Evolutionary conservation across 1,140 invertebrate species (phyloP).

Genomic region (Pseudoatta argentina): DNA sequence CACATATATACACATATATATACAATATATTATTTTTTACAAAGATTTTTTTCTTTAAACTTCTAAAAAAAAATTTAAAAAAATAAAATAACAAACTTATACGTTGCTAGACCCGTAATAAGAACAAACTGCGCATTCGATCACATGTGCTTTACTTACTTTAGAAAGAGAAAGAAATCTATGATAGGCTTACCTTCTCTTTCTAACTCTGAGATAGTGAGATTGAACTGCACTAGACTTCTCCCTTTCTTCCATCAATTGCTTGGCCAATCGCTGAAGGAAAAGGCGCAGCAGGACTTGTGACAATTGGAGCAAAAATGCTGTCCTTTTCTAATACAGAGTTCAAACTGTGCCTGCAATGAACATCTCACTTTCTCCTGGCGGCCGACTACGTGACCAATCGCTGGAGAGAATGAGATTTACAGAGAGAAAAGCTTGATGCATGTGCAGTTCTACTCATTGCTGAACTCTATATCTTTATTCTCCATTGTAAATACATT

Average conservation of each 20-base stretch:
- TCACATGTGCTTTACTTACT: slow-evolving; percentile 13
- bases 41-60: background rate
- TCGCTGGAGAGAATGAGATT: background rate
- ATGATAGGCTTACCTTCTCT: background rate
- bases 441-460: background rate
- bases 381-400: background rate
- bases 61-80: background rate
- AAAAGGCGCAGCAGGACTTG: background rate
- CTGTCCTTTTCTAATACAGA: background rate
- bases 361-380: background rate
- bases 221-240: background rate
- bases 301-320: background rate
- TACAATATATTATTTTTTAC: background rate
- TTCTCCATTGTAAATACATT: background rate
- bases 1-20: slow-evolving; percentile 13
- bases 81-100: background rate
- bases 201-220: slow-evolving; percentile 2
- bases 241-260: background rate
- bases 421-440: background rate
- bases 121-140: slow-evolving; percentile 8
- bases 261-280: background rate
- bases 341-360: background rate
- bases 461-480: background rate
- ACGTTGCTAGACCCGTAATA: background rate
- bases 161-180: slow-evolving; percentile 1